Base-by-base conservation (phyloP, 2,888 invertebrate genomes). In the Drepanosiphum platanoidis region DNA sequence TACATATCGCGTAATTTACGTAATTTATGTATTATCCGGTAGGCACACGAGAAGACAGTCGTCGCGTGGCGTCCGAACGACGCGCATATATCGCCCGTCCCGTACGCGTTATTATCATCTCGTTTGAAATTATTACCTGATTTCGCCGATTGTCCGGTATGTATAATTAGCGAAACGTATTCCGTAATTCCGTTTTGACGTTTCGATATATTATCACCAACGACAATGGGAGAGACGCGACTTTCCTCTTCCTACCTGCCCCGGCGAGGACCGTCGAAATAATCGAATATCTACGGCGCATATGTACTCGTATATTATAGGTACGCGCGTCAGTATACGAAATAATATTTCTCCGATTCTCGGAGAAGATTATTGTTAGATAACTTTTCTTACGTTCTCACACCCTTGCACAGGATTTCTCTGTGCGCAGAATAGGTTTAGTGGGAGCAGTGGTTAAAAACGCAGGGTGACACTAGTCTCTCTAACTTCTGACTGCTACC, bases 51-150 rank as follows among this genome's bases (percentile, higher is more conserved):
- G 32, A 4, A 1, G 66, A 5, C 32, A 66, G 15, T 34, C 30
- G 13, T 3, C 30, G 13, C 11, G 27, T 7, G 3, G 64, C n/a
- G n/a, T 18, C 11, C 7, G 32, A 5, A 66, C 3, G 30, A 66
- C 15, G 15, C 66, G 18, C 18, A 7, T 66, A 4, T 18, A 32
- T 5, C 18, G 18, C 32, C 27, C 13, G 64, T 30, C 13, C 13
- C 13, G 13, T 27, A n/a, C n/a, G 13, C 22, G 39, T 15, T 1
- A 22, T 39, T 46, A 72, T 46, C 42, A 72, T 46, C 42, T 34
- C 11, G 30, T 32, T 74, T 22, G 30, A 52, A 52, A 74, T 42
- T n/a, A n/a, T n/a, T 34, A 75, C 22, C 75, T n/a, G 30, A 75
- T 75, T 52, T 58, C 52, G 32, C 32, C 74, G 34, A 52, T 52